A percentile compares a stretch with the other conserved stretches of the same genome.
These are phyloP conservation scores for Dryadula phaetusa DNA, from an alignment of 2,888 invertebrate genomes.

Conservation along the genomic window DNA sequence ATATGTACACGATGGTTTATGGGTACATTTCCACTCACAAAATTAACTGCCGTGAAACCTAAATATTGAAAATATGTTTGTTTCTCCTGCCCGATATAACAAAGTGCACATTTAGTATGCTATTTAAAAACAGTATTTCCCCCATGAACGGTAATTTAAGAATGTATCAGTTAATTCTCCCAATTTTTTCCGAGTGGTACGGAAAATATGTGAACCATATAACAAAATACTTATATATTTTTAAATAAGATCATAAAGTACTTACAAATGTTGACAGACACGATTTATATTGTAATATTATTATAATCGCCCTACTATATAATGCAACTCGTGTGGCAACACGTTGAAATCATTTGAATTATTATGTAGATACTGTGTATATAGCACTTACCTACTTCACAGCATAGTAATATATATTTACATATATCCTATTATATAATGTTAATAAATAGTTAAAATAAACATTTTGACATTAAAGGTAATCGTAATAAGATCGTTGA, in stretches of 20 bases:
- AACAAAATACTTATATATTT: neutral
- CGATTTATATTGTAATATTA: slow-evolving; percentile 16
- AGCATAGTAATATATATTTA: neutral
- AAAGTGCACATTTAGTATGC: too few relatives aligned
- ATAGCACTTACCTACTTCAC: neutral
- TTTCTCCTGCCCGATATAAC: too few relatives aligned
- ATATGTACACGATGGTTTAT: too few relatives aligned
- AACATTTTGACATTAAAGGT: neutral
- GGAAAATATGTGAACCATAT: too few relatives aligned
- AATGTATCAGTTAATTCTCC: too few relatives aligned
- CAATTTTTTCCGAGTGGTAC: too few relatives aligned
- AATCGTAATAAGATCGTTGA: too few relatives aligned
- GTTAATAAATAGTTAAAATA: neutral
- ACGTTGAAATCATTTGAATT: slow-evolving; percentile 29
- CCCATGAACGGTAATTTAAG: too few relatives aligned
- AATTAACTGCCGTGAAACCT: too few relatives aligned
- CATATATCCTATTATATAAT: slow-evolving; percentile 8
- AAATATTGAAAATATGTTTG: too few relatives aligned
- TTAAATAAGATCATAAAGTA: neutral
- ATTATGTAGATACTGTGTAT: slow-evolving; percentile 9
- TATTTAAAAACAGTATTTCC: too few relatives aligned
- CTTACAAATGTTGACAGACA: neutral
- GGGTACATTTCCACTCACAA: too few relatives aligned
- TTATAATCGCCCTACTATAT: slow-evolving; percentile 8
- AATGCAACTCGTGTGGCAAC: slow-evolving; percentile 24